Evolutionary conservation across 1,140 invertebrate species (phyloP), one percentile per base, ranked within the genome.

Genomic region (Cheumatopsyche charites): DNA sequence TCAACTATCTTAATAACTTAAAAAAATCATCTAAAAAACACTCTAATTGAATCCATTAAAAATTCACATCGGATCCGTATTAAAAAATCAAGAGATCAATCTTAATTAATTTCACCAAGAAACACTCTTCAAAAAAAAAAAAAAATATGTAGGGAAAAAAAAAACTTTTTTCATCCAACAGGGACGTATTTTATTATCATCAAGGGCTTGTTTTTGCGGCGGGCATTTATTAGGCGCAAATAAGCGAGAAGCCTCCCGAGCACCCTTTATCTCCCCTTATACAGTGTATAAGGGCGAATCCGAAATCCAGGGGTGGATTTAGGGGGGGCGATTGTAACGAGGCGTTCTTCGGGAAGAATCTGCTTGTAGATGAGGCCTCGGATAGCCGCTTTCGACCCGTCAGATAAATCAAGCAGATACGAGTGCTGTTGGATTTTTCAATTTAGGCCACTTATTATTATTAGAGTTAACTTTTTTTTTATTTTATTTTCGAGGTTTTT

Each of bases 191-290:
- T 65, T 65, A 65, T 65, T 65, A 65, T 65, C 62, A 65, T 65
- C 29, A 36, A 36, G 26, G 62, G 62, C 62, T 65, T 65, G 26
- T 65, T 65, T 65, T 65, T 65, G 62, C 29, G 62, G 62, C 29
- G 29, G 29, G 62, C 62, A 65, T 65, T 65, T 65, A 65, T 65
- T 65, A 65, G 62, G 62, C 62, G 62, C 62, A 65, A 65, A 65
- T 65, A 65, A 65, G 62, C 29, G 41, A 36, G 29, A 9, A 36
- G 29, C 29, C 9, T 36, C n/a, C 29, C 29, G 29, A 36, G 9
- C 29, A 4, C 29, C 29, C 29, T 9, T 9, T 36, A 36, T 36
- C 9, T 36, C 9, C 29, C 29, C 29, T 4, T 36, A 3, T 9
- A n/a, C n/a, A n/a, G n/a, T n/a, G 3, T 36, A 4, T 36, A 9